These are phyloP conservation scores for Lepus timidus DNA, from an alignment of 2,113 vertebrate species.

Conservation along the genomic window DNA sequence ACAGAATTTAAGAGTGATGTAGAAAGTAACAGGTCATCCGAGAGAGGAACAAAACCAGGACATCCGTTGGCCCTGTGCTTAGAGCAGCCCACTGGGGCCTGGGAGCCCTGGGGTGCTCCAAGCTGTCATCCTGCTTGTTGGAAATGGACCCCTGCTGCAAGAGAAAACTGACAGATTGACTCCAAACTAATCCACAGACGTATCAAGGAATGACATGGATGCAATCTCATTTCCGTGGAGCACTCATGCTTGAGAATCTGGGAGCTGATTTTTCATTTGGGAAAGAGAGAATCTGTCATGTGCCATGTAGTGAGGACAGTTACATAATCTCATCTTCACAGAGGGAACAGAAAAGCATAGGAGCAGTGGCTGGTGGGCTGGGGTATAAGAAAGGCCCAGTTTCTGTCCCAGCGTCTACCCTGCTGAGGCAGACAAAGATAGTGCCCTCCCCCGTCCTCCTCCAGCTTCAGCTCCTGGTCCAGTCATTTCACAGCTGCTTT, in stretches of 20 bases:
- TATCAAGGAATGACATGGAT: too few relatives aligned
- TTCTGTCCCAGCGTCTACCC: not conserved
- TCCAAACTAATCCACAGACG: not conserved
- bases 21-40: not conserved
- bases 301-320: not conserved
- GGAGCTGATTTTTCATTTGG: not conserved
- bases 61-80: not conserved
- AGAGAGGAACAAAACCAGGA: not conserved
- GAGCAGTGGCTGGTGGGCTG: not conserved
- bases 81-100: not conserved
- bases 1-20: not conserved
- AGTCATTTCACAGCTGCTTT: not conserved
- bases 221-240: not conserved
- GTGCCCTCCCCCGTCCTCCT: not conserved
- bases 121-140: accelerated
- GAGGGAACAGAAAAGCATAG: not conserved
- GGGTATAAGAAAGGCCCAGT: not conserved
- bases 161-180: not conserved
- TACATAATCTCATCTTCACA: not conserved
- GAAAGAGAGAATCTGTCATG: not conserved
- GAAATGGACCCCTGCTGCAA: not conserved
- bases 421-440: not conserved
- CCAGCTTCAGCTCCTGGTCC: not conserved
- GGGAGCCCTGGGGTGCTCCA: not conserved
- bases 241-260: too few relatives aligned